Conservation (phyloP, 2,797 vertebrate species). For the Danionella dracula region DNA sequence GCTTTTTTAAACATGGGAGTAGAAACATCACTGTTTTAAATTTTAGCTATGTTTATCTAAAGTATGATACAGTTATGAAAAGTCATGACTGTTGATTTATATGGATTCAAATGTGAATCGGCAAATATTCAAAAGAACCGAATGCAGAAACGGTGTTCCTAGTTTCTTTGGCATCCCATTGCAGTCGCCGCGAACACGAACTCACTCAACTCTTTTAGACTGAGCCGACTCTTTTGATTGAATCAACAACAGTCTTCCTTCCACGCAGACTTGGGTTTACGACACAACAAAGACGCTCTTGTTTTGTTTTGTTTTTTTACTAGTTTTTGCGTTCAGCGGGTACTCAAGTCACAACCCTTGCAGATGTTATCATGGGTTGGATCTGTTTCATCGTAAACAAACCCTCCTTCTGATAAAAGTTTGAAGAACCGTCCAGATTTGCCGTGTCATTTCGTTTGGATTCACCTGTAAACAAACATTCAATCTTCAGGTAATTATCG, state of each 20-base stretch:
- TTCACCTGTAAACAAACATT: not conserved
- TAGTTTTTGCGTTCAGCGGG: not conserved
- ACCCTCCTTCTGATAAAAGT: not conserved
- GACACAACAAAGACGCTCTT: not conserved
- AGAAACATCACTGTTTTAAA: no score
- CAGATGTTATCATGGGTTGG: not conserved
- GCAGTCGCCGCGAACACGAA: no score
- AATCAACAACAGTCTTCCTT: not conserved
- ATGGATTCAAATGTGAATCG: no score
- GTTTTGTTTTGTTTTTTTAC: not conserved
- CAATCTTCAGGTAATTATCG: not conserved
- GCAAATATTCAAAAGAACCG: not conserved
- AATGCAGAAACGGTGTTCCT: no score
- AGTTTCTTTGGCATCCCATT: no score
- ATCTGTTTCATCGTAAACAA: not conserved
- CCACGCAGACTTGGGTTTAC: not conserved
- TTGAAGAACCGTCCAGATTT: not conserved
- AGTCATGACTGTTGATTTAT: no score
- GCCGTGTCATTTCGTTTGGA: not conserved
- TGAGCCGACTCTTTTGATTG: not conserved
- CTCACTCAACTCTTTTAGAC: not conserved
- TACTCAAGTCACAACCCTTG: not conserved
- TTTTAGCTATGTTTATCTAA: no score
- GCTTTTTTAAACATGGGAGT: no score
- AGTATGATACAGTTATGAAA: no score